Evolutionary conservation across 2,888 invertebrate genomes (phyloP).

Genomic region (Phasia obesa): DNA sequence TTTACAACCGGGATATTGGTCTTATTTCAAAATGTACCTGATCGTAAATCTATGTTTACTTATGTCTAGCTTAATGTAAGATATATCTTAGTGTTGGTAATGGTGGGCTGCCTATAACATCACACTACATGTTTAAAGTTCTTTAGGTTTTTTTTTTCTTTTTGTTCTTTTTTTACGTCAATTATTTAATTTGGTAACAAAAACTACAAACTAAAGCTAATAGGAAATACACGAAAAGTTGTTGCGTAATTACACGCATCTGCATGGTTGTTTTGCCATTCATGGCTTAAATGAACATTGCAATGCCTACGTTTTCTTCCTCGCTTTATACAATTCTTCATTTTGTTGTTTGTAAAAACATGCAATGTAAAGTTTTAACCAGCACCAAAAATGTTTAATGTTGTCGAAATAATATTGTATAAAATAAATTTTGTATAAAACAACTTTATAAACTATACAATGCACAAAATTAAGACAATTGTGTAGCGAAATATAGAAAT

Average conservation of each 20-base stretch:
- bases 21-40: background rate
- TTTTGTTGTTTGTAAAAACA: slow-evolving; percentile 29
- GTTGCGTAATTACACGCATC: slow-evolving; percentile 67
- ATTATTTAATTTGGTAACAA: slow-evolving; percentile 13
- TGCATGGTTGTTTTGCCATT: slow-evolving; percentile 49
- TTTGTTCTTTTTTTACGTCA: background rate
- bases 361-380: slow-evolving; percentile 59
- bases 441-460: slow-evolving; percentile 24
- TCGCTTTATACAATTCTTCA: slow-evolving; percentile 27
- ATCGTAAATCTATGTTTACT: slow-evolving; percentile 23
- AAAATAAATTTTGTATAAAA: slow-evolving; percentile 57
- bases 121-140: slow-evolving; percentile 53
- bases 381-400: slow-evolving; percentile 62
- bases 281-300: slow-evolving; percentile 51
- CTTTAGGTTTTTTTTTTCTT: slow-evolving; percentile 9
- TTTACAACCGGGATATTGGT: background rate
- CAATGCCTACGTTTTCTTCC: slow-evolving; percentile 34
- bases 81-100: slow-evolving; percentile 36
- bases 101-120: slow-evolving; percentile 55
- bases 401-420: slow-evolving; percentile 61
- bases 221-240: slow-evolving; percentile 67
- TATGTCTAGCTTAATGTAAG: slow-evolving; percentile 1
- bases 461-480: slow-evolving; percentile 10
- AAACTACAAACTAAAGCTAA: slow-evolving; percentile 59
- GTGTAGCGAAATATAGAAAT: slow-evolving; percentile 1